Evolutionary conservation across 2,113 vertebrate genomes (phyloP), one percentile per base, ranked within the genome.

Genomic region (Tiliqua scincoides): DNA sequence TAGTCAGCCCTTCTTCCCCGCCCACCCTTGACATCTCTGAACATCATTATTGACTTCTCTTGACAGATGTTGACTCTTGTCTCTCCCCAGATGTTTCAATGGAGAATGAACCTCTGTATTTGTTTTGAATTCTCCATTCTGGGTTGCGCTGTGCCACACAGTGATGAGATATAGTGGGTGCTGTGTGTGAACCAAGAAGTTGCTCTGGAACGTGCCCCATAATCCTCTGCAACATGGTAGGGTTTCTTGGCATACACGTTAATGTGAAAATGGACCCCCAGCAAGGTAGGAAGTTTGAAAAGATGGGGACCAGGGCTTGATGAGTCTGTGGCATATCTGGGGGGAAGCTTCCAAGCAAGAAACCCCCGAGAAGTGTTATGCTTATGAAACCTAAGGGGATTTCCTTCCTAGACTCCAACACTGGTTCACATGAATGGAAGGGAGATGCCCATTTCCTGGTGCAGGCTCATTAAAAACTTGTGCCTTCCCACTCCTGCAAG

Each of bases 21-120:
- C 25, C 37, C 37, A 87, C 85, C 77, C 93, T 91, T 90, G 83
- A 94, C 97, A 95, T 93, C 96, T 96, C 94, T 93, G 94, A 96
- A 97, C 94, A 97, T 97, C n/a, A 92, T n/a, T n/a, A n/a, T 62
- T 43, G 7, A 7, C 61, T 63, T 63, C 23, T 21, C 23, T 63
- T 17, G 23, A 43, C 5, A 35, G 35, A 17, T 37, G n/a, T 17
- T 37, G 23, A 23, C 57, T 32, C 18, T 57, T 48, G 3, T 54
- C n/a, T 21, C 61, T 25, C 43, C n/a, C 59, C 54, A 35, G 54
- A 32, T 59, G 54, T 35, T 61, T 78, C 20, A 5, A 9, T 8
- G 23, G 59, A 78, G 32, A 23, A 61, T 3, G 76, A 61, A 17
- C 75, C 20, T 78, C 20, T 18, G 35, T 2, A 61, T 25, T 37